A percentile compares a stretch with the other conserved stretches of the same genome.
These are phyloP conservation scores for Amblyjoppa fuscipennis DNA, from an alignment of 2,888 invertebrate species.

Conservation along the genomic window DNA sequence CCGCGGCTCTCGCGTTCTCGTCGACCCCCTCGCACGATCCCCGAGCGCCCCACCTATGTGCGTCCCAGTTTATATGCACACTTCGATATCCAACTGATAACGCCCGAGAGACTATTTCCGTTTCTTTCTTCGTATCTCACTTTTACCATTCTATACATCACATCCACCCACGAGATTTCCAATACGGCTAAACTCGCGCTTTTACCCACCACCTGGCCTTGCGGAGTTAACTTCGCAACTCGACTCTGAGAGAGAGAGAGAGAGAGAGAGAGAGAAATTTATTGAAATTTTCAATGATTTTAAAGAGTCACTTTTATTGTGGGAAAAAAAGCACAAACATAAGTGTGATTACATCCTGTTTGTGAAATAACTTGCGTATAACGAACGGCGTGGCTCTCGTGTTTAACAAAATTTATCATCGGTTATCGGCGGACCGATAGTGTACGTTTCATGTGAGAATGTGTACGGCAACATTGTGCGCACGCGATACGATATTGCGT, in stretches of 20 bases:
- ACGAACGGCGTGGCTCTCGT: not conserved
- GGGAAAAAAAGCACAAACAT: slow-evolving; percentile 15
- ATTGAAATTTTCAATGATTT: not conserved
- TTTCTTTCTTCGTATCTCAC: slow-evolving; percentile 27
- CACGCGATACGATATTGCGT: slow-evolving; percentile 20
- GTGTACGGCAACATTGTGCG: slow-evolving; percentile 14
- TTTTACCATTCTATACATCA: not conserved
- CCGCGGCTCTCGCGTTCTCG: slow-evolving; percentile 48
- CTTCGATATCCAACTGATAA: slow-evolving; percentile 82
- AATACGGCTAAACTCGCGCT: not conserved
- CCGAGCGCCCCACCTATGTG: slow-evolving; percentile 58
- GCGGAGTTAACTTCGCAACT: not conserved
- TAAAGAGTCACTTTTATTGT: not conserved
- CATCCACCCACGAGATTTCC: slow-evolving; percentile 17
- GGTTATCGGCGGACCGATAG: slow-evolving; percentile 3
- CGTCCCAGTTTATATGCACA: slow-evolving; percentile 82
- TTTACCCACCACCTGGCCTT: not conserved
- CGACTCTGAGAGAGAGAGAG: not conserved
- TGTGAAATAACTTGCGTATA: slow-evolving; percentile 7
- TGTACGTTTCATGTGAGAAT: slow-evolving; percentile 8
- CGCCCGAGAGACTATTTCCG: slow-evolving; percentile 56
- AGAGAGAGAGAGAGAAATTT: not conserved
- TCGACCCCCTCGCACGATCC: slow-evolving; percentile 69
- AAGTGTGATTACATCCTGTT: slow-evolving; percentile 13
- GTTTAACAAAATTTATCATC: slow-evolving; percentile 44